Conservation (phyloP, 2,797 vertebrate species). For the Alcedo quadribrachys region DNA sequence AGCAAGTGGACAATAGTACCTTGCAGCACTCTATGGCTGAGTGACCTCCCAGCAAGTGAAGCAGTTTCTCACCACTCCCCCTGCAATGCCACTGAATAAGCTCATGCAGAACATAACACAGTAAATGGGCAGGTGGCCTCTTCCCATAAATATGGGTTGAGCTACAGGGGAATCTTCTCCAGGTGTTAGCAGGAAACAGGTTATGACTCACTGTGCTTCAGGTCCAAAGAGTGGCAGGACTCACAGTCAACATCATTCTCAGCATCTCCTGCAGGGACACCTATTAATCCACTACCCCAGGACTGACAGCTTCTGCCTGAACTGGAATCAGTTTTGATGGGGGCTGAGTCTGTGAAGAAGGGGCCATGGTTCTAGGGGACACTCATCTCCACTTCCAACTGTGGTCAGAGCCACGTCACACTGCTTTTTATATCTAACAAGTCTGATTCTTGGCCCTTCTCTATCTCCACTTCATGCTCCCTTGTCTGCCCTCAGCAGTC, state of each 20-base stretch:
- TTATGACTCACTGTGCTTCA: not conserved
- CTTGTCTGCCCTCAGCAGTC: not conserved
- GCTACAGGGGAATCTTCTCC: not conserved
- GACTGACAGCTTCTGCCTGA: not conserved
- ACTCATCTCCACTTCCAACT: not conserved
- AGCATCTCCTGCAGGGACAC: not conserved
- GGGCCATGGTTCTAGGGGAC: not conserved
- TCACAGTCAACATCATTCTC: not conserved
- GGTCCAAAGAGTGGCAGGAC: not conserved
- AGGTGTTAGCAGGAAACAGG: not conserved
- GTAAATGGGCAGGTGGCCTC: not conserved
- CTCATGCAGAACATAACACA: not conserved
- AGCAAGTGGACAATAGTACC: not conserved
- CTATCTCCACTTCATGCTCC: rapidly evolving
- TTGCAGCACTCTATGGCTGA: not conserved
- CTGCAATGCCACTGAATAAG: not conserved
- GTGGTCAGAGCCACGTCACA: not conserved
- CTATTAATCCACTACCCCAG: not conserved
- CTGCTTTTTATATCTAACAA: not conserved
- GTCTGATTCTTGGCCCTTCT: not conserved
- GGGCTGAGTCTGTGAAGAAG: not conserved
- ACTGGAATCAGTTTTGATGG: not conserved
- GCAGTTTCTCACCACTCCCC: not conserved
- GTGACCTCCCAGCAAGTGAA: not conserved
- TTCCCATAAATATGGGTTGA: not conserved